Base-by-base conservation (phyloP, 1,140 invertebrate species). In the Drosophila parvula region DNA sequence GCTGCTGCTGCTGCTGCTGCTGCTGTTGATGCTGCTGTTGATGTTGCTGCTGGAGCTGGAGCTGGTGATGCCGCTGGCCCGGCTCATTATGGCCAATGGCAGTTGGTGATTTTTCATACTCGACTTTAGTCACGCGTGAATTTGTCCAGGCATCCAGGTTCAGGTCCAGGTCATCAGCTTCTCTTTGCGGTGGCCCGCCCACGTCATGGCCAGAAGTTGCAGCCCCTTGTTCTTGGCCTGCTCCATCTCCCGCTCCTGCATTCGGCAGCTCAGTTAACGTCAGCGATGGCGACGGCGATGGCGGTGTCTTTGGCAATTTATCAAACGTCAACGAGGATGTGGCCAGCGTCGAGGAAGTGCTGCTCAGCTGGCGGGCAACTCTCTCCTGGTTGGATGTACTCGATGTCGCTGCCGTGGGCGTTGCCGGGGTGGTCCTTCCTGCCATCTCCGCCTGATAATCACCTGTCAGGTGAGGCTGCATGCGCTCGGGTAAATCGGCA, bases 261-360 rank as follows among this genome's bases (percentile, higher is more conserved):
- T 32, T 7, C 34, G 78, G 78, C 69, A 78, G 58, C 75, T 85
- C 81, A 18, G 64, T 73, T 71, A 68, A 47, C 55, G 62, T 73
- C 41, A 73, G 32, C 50, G 62, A 50, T 38, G 79, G 50, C 55
- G 64, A 76, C 51, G 61, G 34, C 18, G 51, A 38, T 27, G 51
- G 51, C 51, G 51, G 60, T 36, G 76, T 83, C 83, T 74, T 90
- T 90, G 85, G 86, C 85, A 90, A 90, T 90, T 90, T 90, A 90
- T 90, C 85, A 90, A 90, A 90, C 65, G 85, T 86, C 85, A 90
- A 82, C 73, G 86, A 90, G 73, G 85, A 90, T 71, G 86, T 81
- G 79, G 85, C 85, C 68, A 77, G 43, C 10, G 83, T 88, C 7
- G 84, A 85, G 74, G 80, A 80, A 55, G 84, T 89, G 74, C 80